These are phyloP conservation scores for Mormyrus lacerda DNA, from an alignment of 2,113 vertebrate species.

Conservation along the genomic window DNA sequence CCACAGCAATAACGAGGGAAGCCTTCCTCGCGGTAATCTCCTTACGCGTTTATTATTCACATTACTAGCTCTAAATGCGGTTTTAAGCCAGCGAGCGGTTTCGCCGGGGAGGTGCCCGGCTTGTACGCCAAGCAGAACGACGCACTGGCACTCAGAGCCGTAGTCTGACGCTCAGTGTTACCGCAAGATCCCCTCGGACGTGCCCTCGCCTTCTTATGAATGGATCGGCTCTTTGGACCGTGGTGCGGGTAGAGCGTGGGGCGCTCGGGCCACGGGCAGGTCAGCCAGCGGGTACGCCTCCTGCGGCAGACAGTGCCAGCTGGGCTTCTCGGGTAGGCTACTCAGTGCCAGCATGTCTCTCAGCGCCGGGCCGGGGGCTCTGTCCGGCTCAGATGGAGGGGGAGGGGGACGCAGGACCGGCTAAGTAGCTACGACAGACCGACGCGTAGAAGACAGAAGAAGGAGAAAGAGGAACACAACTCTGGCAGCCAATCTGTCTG, in stretches of 20 bases:
- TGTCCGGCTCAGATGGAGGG: background rate
- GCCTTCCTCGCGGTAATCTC: conserved; percentile 8
- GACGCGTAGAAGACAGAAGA: background rate
- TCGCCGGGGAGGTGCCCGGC: background rate
- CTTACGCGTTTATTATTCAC: conserved; percentile 10
- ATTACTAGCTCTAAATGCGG: background rate
- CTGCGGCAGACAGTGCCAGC: conserved; percentile 43
- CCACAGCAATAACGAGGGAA: conserved; percentile 2
- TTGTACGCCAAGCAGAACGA: too few relatives aligned
- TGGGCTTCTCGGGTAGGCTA: conserved; percentile 42
- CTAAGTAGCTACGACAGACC: background rate
- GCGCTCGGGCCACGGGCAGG: background rate
- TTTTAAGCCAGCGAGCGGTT: background rate
- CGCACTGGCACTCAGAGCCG: background rate
- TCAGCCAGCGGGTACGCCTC: conserved; percentile 26
- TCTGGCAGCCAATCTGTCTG: background rate
- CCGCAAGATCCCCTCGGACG: background rate
- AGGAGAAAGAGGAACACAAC: background rate
- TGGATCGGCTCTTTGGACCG: background rate
- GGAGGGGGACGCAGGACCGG: background rate
- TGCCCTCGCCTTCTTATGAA: background rate
- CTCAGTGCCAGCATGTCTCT: background rate
- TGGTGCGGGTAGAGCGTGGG: background rate
- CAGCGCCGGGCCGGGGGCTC: background rate
- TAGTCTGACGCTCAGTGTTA: too few relatives aligned